Base-by-base conservation (phyloP, 1,140 invertebrate genomes). In the Dinothrombium tinctorium region DNA sequence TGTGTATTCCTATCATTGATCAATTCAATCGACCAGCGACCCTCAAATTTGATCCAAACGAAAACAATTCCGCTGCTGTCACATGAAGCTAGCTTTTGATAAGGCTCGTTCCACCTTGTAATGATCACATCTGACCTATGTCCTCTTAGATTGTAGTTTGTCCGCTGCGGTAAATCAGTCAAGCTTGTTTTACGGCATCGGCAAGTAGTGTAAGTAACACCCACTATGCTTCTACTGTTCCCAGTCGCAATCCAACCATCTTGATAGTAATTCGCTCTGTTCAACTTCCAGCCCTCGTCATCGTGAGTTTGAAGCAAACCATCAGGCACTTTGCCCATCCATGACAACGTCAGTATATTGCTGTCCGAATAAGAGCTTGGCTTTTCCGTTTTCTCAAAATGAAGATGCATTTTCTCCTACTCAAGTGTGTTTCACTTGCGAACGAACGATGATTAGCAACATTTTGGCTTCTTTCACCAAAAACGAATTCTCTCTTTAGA, bases 21-120 rank as follows among this genome's bases (percentile, higher is more conserved):
- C 38, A 96, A 67, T 62, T 98, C 92, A 48, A 96, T 94, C 43
- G 86, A 94, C 90, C 90, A 98, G 11, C 89, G 68, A 6, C 89
- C 87, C 56, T 96, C 90, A 58, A 95, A 95, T 56, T 94, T 94
- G 47, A 94, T 94, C 90, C 92, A 96, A 4, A 98, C 86, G 59
- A 95, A 98, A 52, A 96, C 96, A 23, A 95, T 83, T 11, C 92
- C 92, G 1, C 82, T 87, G 51, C 76, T 83, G 64, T 96, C 92
- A 61, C 89, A 96, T 4, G 87, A 90, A 2, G 89, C 89, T 42
- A 98, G 56, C 59, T 96, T 96, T 60, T 95, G 87, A 59, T 94
- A 96, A 0, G 89, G 84, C 59, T 90, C 84, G 62, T 96, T 98
- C 92, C 92, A 98, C 62, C 84, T 83, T 15, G 95, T 87, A 25